phyloP scores from a whole-genome alignment of 2,113 vertebrate species.

The Otus sunia region DNA sequence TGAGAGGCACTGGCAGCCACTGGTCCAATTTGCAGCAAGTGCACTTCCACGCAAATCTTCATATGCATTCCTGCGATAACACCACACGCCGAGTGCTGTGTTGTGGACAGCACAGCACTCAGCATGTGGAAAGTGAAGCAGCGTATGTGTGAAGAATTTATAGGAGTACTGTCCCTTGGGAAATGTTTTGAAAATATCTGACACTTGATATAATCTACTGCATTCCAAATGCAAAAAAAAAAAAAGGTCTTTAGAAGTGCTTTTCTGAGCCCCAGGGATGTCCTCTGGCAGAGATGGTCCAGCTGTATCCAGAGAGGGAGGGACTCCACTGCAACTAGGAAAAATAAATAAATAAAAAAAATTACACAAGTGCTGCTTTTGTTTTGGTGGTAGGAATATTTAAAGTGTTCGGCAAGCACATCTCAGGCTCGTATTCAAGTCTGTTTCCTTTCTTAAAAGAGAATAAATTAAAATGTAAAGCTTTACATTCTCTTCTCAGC shows the following conservation, averaged over 20 bases:
- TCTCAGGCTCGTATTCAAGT: not conserved
- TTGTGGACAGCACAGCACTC: not conserved
- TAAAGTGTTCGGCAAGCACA: not conserved
- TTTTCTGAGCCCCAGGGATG: conserved; percentile 47
- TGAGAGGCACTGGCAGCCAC: not conserved
- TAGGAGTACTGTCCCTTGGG: not conserved
- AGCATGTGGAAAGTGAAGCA: not conserved
- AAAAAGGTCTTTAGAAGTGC: not conserved
- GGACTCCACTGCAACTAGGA: not conserved
- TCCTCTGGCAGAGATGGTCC: conserved; percentile 50
- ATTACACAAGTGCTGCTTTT: not conserved
- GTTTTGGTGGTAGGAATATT: not conserved
- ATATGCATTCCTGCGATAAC: fast-evolving
- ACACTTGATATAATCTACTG: conserved; percentile 19
- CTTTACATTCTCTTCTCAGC: not conserved
- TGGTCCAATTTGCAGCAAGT: not conserved
- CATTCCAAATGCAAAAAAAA: not conserved
- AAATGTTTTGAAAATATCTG: conserved; percentile 17
- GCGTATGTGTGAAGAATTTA: not conserved
- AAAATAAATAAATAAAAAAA: not conserved
- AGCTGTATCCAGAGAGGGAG: not conserved
- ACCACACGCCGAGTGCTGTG: not conserved
- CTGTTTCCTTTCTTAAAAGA: conserved; percentile 6
- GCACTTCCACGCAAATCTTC: not conserved
- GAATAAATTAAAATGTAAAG: not conserved